Conservation (phyloP, 2,888 invertebrate genomes). For the Deilephila porcellus region DNA sequence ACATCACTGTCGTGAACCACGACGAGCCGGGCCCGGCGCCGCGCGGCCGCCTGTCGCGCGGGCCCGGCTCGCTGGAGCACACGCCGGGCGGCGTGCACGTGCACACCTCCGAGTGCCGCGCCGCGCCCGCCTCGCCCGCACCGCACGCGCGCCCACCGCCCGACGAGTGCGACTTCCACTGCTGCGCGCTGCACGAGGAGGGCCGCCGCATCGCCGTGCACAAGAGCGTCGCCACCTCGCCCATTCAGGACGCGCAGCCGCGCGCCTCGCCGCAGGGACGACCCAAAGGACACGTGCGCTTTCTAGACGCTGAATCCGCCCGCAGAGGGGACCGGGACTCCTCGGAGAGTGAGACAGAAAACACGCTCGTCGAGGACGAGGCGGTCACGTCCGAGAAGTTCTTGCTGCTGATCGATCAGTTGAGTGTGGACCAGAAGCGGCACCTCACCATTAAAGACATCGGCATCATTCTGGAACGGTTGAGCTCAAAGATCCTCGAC, state of each 20-base stretch:
- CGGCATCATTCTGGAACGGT: slow-evolving; percentile 95
- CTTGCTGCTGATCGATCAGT: slow-evolving; percentile 95
- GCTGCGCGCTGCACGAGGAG: slow-evolving; percentile 97
- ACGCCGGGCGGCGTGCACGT: slow-evolving; percentile 90
- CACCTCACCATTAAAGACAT: slow-evolving; percentile 97
- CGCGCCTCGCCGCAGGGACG: slow-evolving; percentile 88
- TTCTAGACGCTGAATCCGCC: slow-evolving; percentile 90
- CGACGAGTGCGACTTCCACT: slow-evolving; percentile 98
- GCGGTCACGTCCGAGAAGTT: slow-evolving; percentile 95
- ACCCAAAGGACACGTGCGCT: slow-evolving; percentile 92
- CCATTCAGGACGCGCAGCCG: slow-evolving; percentile 92
- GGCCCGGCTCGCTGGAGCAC: slow-evolving; percentile 87
- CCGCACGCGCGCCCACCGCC: slow-evolving; percentile 79
- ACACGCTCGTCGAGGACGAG: slow-evolving; percentile 96
- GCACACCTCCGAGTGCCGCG: slow-evolving; percentile 91
- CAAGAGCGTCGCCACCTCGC: slow-evolving; percentile 96
- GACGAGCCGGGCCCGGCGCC: slow-evolving; percentile 93
- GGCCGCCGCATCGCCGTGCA: slow-evolving; percentile 96
- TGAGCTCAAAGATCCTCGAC: slow-evolving; percentile 96
- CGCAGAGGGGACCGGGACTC: slow-evolving; percentile 90
- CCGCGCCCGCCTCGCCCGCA: slow-evolving; percentile 86
- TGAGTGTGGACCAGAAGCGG: slow-evolving; percentile 95
- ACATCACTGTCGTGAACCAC: slow-evolving; percentile 97
- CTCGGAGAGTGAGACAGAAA: slow-evolving; percentile 96
- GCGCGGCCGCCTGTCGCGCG: slow-evolving; percentile 87